phyloP scores from a whole-genome alignment of 64 coral and sea anemone genomes.

The Stichodactyla helianthus region DNA sequence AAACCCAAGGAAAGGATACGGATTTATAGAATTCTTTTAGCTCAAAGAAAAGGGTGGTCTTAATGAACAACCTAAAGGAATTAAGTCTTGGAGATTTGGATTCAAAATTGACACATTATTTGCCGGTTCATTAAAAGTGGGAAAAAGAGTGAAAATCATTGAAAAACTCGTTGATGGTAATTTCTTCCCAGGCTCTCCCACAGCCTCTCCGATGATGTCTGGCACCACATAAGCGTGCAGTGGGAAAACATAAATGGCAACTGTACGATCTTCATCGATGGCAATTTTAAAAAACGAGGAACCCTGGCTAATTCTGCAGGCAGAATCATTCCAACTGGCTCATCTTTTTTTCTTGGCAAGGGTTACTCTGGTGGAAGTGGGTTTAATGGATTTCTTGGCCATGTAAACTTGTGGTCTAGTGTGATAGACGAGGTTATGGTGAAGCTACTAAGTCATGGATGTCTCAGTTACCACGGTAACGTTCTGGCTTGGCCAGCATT shows the following conservation, averaged over 20 bases:
- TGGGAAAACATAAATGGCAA: not conserved
- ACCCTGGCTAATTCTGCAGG: not conserved
- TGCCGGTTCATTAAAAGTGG: no score
- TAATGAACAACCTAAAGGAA: no score
- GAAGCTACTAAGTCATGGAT: not conserved
- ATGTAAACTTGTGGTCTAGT: constrained; percentile 6
- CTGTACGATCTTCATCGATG: not conserved
- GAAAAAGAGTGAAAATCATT: no score
- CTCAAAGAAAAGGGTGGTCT: no score
- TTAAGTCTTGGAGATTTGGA: no score
- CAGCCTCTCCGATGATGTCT: not conserved
- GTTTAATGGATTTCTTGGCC: not conserved
- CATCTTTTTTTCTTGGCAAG: not conserved
- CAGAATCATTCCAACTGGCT: not conserved
- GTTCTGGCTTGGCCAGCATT: constrained; percentile 1
- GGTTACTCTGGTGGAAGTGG: not conserved
- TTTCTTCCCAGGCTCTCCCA: not conserved
- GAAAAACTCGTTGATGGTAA: no score
- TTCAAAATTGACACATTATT: no score
- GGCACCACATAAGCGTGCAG: constrained; percentile 12
- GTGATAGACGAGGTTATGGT: not conserved
- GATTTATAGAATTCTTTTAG: no score
- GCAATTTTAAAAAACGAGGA: not conserved
- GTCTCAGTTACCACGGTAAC: constrained; percentile 12
- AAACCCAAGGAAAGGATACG: no score